Percentiles rank a stretch among this genome's conserved stretches.
phyloP scores from a whole-genome alignment of 2,113 vertebrate genomes.

The Podiceps cristatus region DNA sequence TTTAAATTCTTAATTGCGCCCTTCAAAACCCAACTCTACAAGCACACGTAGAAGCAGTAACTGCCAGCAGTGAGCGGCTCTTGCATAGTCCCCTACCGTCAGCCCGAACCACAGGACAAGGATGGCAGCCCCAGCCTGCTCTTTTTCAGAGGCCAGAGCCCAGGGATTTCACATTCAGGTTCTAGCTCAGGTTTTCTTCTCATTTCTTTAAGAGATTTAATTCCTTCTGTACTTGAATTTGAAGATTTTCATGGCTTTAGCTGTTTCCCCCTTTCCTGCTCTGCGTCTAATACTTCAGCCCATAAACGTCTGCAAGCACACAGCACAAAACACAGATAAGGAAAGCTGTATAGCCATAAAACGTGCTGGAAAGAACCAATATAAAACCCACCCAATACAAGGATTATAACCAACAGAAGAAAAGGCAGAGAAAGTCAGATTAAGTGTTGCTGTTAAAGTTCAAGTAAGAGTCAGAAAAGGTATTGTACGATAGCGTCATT shows the following conservation, averaged over 20 bases:
- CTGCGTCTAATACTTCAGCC: slow-evolving; percentile 30
- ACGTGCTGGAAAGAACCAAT: not conserved
- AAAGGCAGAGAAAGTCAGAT: not conserved
- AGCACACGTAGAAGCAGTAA: rapidly evolving
- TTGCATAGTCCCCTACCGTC: not conserved
- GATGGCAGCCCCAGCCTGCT: not conserved
- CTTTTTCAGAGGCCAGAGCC: not conserved
- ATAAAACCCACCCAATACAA: not conserved
- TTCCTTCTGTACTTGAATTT: not conserved
- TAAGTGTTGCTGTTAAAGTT: not conserved
- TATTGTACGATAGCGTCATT: not conserved
- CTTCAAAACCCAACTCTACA: not conserved
- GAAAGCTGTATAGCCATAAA: slow-evolving; percentile 1
- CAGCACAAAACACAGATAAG: slow-evolving; percentile 41
- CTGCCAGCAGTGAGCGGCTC: not conserved
- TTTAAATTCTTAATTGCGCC: not conserved
- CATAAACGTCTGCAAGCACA: slow-evolving; percentile 44
- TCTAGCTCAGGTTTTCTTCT: not conserved
- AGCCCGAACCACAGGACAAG: not conserved
- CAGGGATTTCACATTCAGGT: not conserved
- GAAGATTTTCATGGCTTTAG: slow-evolving; percentile 22
- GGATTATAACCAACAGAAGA: not conserved
- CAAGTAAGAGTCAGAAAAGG: not conserved
- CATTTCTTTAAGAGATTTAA: not conserved
- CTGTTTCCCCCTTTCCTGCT: slow-evolving; percentile 11